Evolutionary conservation across 2,888 invertebrate species (phyloP).

Genomic region (Isotomurus palustris): DNA sequence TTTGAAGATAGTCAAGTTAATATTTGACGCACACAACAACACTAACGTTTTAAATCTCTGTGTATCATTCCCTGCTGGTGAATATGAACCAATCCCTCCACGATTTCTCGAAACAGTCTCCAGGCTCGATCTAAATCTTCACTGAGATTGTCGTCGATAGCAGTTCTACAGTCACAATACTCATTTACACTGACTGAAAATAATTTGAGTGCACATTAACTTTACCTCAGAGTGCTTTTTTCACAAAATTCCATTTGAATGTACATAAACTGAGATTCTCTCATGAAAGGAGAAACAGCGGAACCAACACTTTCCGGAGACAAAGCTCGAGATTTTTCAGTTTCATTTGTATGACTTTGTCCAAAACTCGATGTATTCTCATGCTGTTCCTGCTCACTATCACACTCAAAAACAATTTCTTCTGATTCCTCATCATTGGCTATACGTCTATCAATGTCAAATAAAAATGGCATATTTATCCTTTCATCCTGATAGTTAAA

Average conservation of each 20-base stretch:
- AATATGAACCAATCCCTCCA: conserved; percentile 84
- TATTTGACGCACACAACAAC: background rate
- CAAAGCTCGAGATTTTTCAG: background rate
- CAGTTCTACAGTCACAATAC: conserved; percentile 56
- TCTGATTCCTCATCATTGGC: conserved; percentile 55
- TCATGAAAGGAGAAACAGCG: conserved; percentile 15
- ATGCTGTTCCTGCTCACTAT: conserved; percentile 31
- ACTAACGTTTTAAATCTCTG: conserved; percentile 37
- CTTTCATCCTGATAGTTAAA: background rate
- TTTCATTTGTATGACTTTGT: no score
- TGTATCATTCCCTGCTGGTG: conserved; percentile 72
- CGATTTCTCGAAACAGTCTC: conserved; percentile 90
- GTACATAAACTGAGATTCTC: conserved; percentile 69
- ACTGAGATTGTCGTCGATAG: conserved; percentile 77
- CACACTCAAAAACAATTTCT: conserved; percentile 61
- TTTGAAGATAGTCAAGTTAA: background rate
- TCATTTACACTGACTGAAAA: background rate
- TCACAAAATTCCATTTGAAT: conserved; percentile 99
- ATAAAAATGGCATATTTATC: conserved; percentile 11
- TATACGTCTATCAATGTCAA: conserved; percentile 48
- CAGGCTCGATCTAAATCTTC: conserved; percentile 75
- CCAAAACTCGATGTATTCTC: conserved; percentile 12
- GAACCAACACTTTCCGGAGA: background rate
- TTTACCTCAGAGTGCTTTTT: conserved; percentile 74
- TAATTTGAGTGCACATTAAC: background rate